Base-by-base conservation (phyloP, 1,140 invertebrate species). In the Panagrolaimus sp. region DNA sequence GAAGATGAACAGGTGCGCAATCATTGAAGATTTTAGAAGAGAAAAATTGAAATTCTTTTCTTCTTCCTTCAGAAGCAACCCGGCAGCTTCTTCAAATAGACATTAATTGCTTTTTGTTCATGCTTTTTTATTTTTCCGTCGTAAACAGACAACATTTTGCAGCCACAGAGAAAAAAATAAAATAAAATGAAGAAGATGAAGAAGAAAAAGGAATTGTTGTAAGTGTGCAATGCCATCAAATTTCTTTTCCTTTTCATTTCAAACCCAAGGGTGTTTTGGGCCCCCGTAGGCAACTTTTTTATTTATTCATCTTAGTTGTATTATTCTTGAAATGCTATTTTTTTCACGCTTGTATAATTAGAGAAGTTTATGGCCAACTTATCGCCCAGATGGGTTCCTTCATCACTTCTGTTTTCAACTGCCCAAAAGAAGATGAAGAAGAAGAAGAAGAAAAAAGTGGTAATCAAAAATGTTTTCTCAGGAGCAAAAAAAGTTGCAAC, bases 1-100 rank as follows among this genome's bases (percentile, higher is more conserved):
- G 51, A 57, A 57, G 51, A 57, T 57, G 51, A 57, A 57, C 51
- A 57, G 51, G 51, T 57, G 51, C 51, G 51, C 51, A 57, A 57
- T 57, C 51, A 57, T 38, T 38, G 31, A 38, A 38, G 31, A 38
- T 38, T 38, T 38, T 38, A 57, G 20, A 57, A 11, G 25, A 51
- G 48, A 51, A 14, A 57, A 20, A 57, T 16, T 20, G 51, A 38
- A 38, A 38, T 38, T 38, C 31, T 38, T 38, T 38, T 38, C 31
- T 38, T 38, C 31, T 57, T 57, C 27, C 51, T 57, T 57, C 51
- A 57, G 51, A 57, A 57, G 51, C 51, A 27, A 25, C 51, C 51
- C 31, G 31, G 51, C 51, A 57, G 51, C 51, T 57, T 57, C 51
- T 57, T 57, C 51, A 57, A 57, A 57, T 57, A 57, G 51, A 57